phyloP scores from a whole-genome alignment of 2,888 invertebrate genomes.

The Scaptomyza caliginosa region DNA sequence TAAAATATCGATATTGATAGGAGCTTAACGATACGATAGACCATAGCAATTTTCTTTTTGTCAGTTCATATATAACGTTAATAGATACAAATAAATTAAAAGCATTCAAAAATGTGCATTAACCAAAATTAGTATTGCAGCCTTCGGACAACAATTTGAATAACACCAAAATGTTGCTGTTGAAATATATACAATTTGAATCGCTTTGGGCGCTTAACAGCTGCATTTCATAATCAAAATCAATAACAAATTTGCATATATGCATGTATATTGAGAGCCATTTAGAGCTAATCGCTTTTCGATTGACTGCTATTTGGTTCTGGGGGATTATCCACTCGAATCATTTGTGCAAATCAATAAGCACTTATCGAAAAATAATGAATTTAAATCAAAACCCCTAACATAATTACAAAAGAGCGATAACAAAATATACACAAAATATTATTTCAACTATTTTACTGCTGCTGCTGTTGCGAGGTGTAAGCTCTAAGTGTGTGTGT shows the following conservation, averaged over 20 bases:
- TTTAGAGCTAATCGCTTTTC: conserved; percentile 34
- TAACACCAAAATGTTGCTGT: not conserved
- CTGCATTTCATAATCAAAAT: conserved; percentile 51
- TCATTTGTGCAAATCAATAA: conserved; percentile 14
- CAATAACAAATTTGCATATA: conserved; percentile 68
- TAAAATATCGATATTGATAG: too few relatives aligned
- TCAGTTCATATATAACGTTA: too few relatives aligned
- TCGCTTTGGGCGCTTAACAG: conserved; percentile 16
- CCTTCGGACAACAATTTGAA: not conserved
- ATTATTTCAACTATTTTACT: conserved; percentile 47
- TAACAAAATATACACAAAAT: conserved; percentile 61
- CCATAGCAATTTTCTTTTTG: too few relatives aligned
- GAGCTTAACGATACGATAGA: too few relatives aligned
- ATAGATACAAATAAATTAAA: not conserved
- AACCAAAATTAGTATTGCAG: too few relatives aligned
- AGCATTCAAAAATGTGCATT: not conserved
- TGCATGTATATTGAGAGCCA: conserved; percentile 65
- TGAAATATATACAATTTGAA: not conserved
- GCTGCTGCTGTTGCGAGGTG: conserved; percentile 53
- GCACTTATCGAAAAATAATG: not conserved
- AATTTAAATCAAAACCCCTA: not conserved
- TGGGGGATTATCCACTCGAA: not conserved
- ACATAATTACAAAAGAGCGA: conserved; percentile 33
- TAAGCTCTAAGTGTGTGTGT: conserved; percentile 63
- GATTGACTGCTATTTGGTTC: conserved; percentile 23